phyloP scores from a whole-genome alignment of 2,888 invertebrate species.

The Apodemia mormo region DNA sequence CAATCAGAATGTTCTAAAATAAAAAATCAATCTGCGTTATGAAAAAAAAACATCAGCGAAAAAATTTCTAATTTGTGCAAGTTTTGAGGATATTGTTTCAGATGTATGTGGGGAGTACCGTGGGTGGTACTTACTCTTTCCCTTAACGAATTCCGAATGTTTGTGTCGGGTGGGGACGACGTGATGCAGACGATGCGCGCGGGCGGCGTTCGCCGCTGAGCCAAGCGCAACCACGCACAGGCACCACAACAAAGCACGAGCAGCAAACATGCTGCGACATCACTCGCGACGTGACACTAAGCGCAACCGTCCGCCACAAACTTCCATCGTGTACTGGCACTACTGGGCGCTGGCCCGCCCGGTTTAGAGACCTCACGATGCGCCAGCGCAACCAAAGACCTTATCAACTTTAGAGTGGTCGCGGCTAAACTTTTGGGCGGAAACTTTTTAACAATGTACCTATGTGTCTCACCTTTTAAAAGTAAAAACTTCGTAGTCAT shows the following conservation, averaged over 20 bases:
- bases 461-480: background rate
- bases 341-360: slow-evolving; percentile 49
- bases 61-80: too few relatives aligned
- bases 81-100: too few relatives aligned
- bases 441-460: slow-evolving; percentile 2
- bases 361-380: slow-evolving; percentile 56
- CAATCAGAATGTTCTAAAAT: too few relatives aligned
- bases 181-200: slow-evolving; percentile 61
- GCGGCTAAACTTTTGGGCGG: slow-evolving; percentile 21
- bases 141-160: slow-evolving; percentile 82
- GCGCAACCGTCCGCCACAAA: slow-evolving; percentile 66
- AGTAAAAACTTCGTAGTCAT: too few relatives aligned
- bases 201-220: slow-evolving; percentile 53
- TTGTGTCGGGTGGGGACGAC: slow-evolving; percentile 57
- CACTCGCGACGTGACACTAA: slow-evolving; percentile 62
- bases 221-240: slow-evolving; percentile 58
- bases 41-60: too few relatives aligned
- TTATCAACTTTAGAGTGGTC: slow-evolving; percentile 41
- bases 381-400: slow-evolving; percentile 65
- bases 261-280: slow-evolving; percentile 77
- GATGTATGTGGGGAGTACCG: slow-evolving; percentile 37
- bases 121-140: slow-evolving; percentile 85
- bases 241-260: slow-evolving; percentile 68
- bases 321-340: slow-evolving; percentile 71
- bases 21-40: too few relatives aligned